phyloP scores from a whole-genome alignment of 2,113 vertebrate genomes.

The Arizona elegans region DNA sequence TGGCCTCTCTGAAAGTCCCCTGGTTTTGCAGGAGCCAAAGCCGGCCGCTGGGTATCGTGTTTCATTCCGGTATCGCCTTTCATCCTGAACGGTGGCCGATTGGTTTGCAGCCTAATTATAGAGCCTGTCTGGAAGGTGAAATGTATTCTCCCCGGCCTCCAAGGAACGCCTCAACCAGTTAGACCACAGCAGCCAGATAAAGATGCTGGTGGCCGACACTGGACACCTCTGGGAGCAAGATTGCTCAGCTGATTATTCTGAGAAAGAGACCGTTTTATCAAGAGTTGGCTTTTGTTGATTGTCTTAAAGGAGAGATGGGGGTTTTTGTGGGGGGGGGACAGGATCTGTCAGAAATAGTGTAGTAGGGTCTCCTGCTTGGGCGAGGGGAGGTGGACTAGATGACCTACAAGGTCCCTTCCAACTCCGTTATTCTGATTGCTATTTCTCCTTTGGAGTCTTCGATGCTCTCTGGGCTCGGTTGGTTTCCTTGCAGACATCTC shows the following conservation, averaged over 20 bases:
- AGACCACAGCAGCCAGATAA: background rate
- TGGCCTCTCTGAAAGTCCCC: background rate
- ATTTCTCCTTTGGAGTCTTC: too few relatives aligned
- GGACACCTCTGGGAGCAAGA: background rate
- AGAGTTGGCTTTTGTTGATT: background rate
- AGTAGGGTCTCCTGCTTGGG: too few relatives aligned
- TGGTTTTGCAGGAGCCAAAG: background rate
- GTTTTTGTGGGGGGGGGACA: background rate
- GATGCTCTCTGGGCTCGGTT: too few relatives aligned
- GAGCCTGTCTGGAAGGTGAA: background rate
- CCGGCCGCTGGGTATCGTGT: background rate
- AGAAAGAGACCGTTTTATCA: background rate
- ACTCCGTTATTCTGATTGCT: too few relatives aligned
- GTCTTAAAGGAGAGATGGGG: background rate
- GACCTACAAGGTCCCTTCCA: too few relatives aligned
- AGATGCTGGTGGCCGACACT: background rate
- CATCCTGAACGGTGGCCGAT: background rate
- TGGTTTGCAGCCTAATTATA: slow-evolving; percentile 1
- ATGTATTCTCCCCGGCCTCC: background rate
- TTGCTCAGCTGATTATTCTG: background rate
- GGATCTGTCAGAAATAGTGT: background rate
- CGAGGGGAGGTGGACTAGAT: too few relatives aligned
- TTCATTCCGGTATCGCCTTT: background rate
- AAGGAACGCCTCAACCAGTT: background rate
- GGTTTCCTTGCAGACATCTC: too few relatives aligned